Conservation (phyloP, 2,888 invertebrate genomes). For the Cancer borealis region DNA sequence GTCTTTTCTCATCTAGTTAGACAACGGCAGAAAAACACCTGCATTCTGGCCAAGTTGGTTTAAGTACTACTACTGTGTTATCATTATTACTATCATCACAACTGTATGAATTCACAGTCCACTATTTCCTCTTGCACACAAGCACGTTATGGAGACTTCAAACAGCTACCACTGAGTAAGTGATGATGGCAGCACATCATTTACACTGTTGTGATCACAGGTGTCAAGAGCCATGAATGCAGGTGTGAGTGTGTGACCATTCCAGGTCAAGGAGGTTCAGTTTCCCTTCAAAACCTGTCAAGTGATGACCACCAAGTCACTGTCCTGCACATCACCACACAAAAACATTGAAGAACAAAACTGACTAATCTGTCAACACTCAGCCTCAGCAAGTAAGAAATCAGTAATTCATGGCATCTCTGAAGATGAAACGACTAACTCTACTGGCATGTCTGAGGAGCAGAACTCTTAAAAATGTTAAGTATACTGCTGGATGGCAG, state of each 20-base stretch:
- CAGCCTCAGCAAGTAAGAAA: constrained; percentile 37
- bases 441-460: constrained; percentile 28
- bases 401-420: constrained; percentile 13
- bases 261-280: not conserved
- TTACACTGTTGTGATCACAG: not conserved
- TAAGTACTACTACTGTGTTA: not conserved
- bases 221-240: not conserved
- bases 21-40: not conserved
- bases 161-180: not conserved
- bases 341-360: constrained; percentile 10
- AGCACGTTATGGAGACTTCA: not conserved
- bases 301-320: not conserved
- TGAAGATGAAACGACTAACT: constrained; percentile 24
- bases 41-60: not conserved
- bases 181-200: not conserved
- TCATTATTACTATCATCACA: not conserved
- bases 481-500: not conserved
- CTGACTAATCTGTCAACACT: constrained; percentile 23
- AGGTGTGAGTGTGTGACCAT: not conserved
- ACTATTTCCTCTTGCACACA: not conserved
- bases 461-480: not conserved
- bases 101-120: not conserved
- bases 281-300: not conserved
- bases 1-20: not conserved
- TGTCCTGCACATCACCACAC: constrained; percentile 24